Base-by-base conservation (phyloP, 2,888 invertebrate genomes). In the Stomorhina lunata region DNA sequence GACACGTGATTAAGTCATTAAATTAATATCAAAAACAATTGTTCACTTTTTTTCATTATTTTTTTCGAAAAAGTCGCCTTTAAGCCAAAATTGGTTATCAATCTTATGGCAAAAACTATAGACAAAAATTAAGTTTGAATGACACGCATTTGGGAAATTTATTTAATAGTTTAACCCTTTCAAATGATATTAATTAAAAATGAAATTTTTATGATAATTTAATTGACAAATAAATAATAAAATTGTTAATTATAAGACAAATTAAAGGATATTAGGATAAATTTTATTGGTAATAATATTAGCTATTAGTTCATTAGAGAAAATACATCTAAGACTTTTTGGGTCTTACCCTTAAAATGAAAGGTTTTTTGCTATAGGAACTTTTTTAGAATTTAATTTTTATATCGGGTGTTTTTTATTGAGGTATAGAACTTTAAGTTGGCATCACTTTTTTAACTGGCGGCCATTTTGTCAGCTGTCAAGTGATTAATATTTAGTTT, bases 1-100 rank as follows among this genome's bases (percentile, higher is more conserved):
- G 82, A 45, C 82, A 82, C 82, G 82, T 82, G 82, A 82, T 82
- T 79, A 82, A 82, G 66, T 71, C 79, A 82, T 82, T 82, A 71
- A 71, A 66, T 82, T 75, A 82, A 82, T 82, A 61, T 37, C 4
- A 65, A 55, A 75, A 82, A 40, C 82, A 76, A 82, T 82, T 82
- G 79, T 71, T 71, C 37, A 27, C 61, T 66, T 53, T 45, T 9
- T 15, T 50, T 4, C 17, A n/a, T 29, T 25, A 37, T 34, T 43
- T 32, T 27, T 4, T 55, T 43, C 4, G 15, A 10, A 9, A 25
- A 48, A n/a, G n/a, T n/a, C n/a, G n/a, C n/a, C 27, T 37, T 48
- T 48, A 3, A 20, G 20, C 7, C 1, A 15, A 32, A 10, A 34
- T 3, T 25, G 32, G 10, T 9, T 27, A n/a, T 25, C 2, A 40